Conservation (phyloP, 2,113 vertebrate genomes). For the Mustela lutreola region DNA sequence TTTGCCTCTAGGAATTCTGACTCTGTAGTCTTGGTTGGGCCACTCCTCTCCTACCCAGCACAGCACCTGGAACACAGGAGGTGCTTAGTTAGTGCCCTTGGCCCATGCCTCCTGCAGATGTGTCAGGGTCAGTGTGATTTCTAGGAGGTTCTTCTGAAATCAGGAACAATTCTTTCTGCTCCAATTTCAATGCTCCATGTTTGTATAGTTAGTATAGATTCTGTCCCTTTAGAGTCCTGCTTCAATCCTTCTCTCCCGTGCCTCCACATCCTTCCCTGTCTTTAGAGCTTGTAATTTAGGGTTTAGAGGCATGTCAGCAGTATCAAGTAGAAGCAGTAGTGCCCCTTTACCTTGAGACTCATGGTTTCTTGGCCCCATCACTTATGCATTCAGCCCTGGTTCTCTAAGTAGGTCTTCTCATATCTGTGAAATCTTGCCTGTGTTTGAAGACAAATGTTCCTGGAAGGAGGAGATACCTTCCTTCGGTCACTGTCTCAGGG, state of each 20-base stretch:
- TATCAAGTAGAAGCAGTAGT: background rate
- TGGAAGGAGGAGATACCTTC: no score
- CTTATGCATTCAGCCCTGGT: background rate
- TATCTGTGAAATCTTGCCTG: no score
- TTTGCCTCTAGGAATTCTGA: conserved; percentile 50
- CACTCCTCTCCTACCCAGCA: background rate
- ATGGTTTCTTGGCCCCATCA: background rate
- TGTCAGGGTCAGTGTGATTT: background rate
- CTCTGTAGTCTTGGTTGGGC: background rate
- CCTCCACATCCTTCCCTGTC: background rate
- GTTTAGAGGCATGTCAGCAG: background rate
- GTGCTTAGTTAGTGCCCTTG: no score
- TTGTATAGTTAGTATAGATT: background rate
- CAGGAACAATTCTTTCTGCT: background rate
- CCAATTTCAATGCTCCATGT: background rate
- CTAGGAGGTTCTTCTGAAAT: background rate
- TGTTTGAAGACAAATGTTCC: no score
- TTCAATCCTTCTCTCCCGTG: background rate
- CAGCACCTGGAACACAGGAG: background rate
- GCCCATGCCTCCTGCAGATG: background rate
- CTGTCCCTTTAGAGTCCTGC: background rate
- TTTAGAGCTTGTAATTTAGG: background rate
- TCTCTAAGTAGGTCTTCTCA: background rate
- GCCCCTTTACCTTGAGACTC: background rate
- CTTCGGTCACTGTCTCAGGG: no score